Evolutionary conservation across 2,113 vertebrate genomes (phyloP).

Genomic region (Toxostoma redivivum): DNA sequence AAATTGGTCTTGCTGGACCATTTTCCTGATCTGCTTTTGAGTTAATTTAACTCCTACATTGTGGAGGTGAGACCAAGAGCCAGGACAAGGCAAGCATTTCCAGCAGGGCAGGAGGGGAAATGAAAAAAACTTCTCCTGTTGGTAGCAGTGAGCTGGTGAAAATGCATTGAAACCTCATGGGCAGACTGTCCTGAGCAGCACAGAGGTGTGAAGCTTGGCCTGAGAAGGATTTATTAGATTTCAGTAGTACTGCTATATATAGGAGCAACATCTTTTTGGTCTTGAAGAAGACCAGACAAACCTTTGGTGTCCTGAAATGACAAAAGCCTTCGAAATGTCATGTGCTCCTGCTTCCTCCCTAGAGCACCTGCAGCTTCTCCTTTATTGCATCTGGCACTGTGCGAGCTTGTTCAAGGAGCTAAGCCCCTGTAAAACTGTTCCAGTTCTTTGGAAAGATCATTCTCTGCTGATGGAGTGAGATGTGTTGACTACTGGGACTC

Average conservation of each 20-base stretch:
- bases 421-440: background rate
- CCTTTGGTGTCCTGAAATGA: background rate
- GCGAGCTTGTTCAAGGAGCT: rapidly evolving
- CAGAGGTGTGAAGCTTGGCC: background rate
- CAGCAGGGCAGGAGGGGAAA: background rate
- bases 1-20: background rate
- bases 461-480: background rate
- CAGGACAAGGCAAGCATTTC: background rate
- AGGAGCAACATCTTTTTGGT: background rate
- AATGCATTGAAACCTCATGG: background rate
- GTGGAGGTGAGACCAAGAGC: background rate
- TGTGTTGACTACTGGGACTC: background rate
- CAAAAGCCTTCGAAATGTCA: background rate
- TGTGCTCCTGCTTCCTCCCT: background rate
- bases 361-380: background rate
- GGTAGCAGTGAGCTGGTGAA: background rate
- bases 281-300: background rate
- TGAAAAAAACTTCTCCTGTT: background rate
- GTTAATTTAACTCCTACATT: background rate
- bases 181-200: background rate
- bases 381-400: background rate
- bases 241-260: background rate
- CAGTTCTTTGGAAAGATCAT: background rate
- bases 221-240: background rate
- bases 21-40: background rate